These are phyloP conservation scores for Drosophila kanekoi DNA, from an alignment of 2,888 invertebrate species.

Conservation along the genomic window DNA sequence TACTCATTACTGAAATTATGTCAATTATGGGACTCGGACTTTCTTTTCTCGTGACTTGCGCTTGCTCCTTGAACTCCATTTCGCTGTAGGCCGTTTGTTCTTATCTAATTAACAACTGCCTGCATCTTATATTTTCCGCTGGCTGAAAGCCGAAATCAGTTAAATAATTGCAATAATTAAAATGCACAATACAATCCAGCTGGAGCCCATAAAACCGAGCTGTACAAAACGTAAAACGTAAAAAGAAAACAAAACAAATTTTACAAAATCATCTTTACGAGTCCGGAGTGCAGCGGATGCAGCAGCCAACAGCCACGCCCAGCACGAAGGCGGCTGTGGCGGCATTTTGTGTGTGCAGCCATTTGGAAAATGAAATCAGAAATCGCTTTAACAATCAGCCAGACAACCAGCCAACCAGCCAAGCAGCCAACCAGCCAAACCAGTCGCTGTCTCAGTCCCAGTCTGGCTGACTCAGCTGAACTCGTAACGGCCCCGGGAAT, in stretches of 20 bases:
- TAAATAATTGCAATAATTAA: constrained; percentile 65
- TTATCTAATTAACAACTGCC: constrained; percentile 52
- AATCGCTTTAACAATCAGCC: constrained; percentile 63
- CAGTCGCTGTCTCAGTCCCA: constrained; percentile 22
- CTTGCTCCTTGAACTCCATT: constrained; percentile 19
- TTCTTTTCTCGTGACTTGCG: constrained; percentile 11
- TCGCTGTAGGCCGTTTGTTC: constrained; percentile 12
- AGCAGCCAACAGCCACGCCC: constrained; percentile 26
- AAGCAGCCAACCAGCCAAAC: constrained; percentile 18
- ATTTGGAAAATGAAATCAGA: constrained; percentile 76
- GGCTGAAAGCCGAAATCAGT: constrained; percentile 37
- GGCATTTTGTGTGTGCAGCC: constrained; percentile 67
- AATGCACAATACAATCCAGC: constrained; percentile 40
- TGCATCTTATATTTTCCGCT: constrained; percentile 9
- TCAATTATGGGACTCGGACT: constrained; percentile 9
- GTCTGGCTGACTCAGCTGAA: constrained; percentile 40
- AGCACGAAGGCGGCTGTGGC: constrained; percentile 8
- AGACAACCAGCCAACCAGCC: constrained; percentile 14
- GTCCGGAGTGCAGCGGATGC: constrained; percentile 1
- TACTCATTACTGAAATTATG: constrained; percentile 1
- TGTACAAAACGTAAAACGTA: constrained; percentile 20
- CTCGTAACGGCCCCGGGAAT: constrained; percentile 8
- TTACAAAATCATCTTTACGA: constrained; percentile 11
- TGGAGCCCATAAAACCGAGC: constrained; percentile 13
- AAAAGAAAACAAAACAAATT: background rate